A percentile compares a stretch with the other conserved stretches of the same genome.
Conservation (phyloP, 1,140 invertebrate genomes). For the Zaprionus nigranus region DNA sequence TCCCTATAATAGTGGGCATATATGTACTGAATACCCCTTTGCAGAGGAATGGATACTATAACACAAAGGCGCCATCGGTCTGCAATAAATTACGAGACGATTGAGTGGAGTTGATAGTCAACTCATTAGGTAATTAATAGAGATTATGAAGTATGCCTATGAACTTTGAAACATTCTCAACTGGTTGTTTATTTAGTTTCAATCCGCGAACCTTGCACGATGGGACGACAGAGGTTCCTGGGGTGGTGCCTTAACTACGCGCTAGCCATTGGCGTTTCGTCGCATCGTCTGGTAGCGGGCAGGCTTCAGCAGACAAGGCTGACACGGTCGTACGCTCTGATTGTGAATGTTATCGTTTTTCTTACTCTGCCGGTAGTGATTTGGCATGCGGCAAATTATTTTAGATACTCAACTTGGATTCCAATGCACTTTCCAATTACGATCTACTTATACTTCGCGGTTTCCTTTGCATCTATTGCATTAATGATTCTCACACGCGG, state of each 20-base stretch:
- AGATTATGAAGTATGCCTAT: not conserved
- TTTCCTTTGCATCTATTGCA: slow-evolving; percentile 18
- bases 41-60: not conserved
- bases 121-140: not conserved
- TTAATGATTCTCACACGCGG: slow-evolving; percentile 42
- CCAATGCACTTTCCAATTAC: slow-evolving; percentile 28
- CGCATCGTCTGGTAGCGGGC: not conserved
- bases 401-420: not conserved
- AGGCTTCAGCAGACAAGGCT: slow-evolving; percentile 13
- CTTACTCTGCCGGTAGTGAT: slow-evolving; percentile 16
- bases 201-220: not conserved
- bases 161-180: too few species aligned
- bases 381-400: not conserved
- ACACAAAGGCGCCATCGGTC: not conserved
- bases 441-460: slow-evolving; percentile 24
- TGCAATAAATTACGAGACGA: not conserved
- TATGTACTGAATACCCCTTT: not conserved
- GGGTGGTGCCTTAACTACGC: slow-evolving; percentile 24
- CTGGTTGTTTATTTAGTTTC: slow-evolving; percentile 12
- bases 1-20: too few species aligned
- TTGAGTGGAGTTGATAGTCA: not conserved
- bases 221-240: slow-evolving; percentile 1
- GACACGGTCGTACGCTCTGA: slow-evolving; percentile 29
- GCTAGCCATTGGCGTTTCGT: slow-evolving; percentile 41
- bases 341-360: slow-evolving; percentile 35